Evolutionary conservation across 2,888 invertebrate genomes (phyloP), one percentile per base, ranked within the genome.

Genomic region (Pachycephus smyrnensis): DNA sequence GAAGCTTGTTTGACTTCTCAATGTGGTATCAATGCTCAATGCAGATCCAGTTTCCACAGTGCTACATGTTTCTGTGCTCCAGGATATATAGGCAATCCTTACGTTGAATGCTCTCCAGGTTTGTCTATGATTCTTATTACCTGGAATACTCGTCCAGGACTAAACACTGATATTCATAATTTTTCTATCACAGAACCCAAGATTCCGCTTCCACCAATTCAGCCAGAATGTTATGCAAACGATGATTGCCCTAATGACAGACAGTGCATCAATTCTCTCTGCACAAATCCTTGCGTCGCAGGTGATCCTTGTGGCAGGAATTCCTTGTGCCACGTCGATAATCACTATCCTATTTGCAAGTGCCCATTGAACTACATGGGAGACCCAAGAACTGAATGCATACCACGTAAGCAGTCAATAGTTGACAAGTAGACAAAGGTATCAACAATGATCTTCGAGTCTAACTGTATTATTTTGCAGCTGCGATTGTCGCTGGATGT

Each of bases 1-100:
- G 95, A 96, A 79, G 97, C 97, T 9, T 98, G 98, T 86, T 94
- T 94, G 81, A 93, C 96, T 2, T 95, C 96, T 84, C 93, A 94
- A 36, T 98, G 97, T 87, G 98, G 97, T 79, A 93, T 96, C 75
- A 97, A 97, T 87, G 97, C 98, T 3, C 93, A 96, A 81, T 98
- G 97, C 88, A 94, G 94, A 88, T 95, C 97, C 0, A 89, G 93
- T 33, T 94, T 95, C 84, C 97, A 98, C 88, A 94, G 94, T 82
- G 95, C 96, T 1, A 93, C 95, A 74, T 98, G 98, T 89, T 93
- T 94, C 23, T 98, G 98, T 89, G 95, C 97, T 30, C 92, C 94
- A 15, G 96, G 95, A 33, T 97, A 96, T 88, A 93, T 93, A 68
- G 97, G 97, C 86, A 96, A 96, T 90, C 94, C 97, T 12, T 94